Conservation (phyloP, 2,888 invertebrate genomes). For the Trissolcus japonicus region DNA sequence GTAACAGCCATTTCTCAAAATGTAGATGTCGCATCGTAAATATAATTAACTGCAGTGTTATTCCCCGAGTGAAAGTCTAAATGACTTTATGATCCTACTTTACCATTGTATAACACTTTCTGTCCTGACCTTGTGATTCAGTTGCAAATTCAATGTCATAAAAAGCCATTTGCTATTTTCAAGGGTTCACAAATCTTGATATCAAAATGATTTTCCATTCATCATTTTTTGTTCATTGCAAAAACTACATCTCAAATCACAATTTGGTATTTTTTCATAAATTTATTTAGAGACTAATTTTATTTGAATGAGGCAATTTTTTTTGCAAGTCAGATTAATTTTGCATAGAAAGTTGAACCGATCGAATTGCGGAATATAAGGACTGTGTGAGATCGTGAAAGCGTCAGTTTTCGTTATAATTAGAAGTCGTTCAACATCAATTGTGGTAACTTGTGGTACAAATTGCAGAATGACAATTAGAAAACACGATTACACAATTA, state of each 20-base stretch:
- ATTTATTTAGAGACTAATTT: background rate
- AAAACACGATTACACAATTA: too few species aligned
- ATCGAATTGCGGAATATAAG: too few species aligned
- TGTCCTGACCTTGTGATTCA: constrained; percentile 42
- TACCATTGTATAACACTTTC: constrained; percentile 52
- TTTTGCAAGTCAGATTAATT: background rate
- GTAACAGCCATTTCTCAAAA: constrained; percentile 29
- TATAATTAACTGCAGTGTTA: constrained; percentile 32
- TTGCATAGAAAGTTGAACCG: too few species aligned
- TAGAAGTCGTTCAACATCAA: too few species aligned
- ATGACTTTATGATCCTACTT: constrained; percentile 51
- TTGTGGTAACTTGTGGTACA: too few species aligned
- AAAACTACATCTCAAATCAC: too few species aligned
- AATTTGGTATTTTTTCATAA: too few species aligned
- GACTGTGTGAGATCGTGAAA: too few species aligned
- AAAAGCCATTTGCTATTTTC: constrained; percentile 2
- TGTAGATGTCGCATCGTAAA: constrained; percentile 38
- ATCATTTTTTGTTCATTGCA: too few species aligned
- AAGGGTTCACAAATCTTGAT: background rate
- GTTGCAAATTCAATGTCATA: constrained; percentile 33
- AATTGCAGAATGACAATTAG: too few species aligned
- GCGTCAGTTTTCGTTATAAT: too few species aligned
- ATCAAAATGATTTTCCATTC: too few species aligned
- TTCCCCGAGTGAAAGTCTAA: constrained; percentile 46
- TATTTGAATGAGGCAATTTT: background rate